Evolutionary conservation across 2,888 invertebrate species (phyloP), one percentile per base, ranked within the genome.

Genomic region (Cyclophora albipunctata): DNA sequence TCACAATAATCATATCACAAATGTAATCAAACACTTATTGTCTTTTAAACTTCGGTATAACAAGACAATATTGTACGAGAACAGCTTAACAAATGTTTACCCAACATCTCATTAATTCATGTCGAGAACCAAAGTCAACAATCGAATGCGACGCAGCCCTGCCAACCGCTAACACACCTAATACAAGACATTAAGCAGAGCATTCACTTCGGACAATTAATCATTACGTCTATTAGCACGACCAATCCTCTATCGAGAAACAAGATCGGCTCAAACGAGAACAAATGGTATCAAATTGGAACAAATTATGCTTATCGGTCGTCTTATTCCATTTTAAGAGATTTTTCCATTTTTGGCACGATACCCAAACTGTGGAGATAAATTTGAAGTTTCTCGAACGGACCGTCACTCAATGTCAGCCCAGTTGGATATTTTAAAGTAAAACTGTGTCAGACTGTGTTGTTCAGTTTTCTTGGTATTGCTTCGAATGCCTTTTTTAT

Each of bases 401-500:
- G 57, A 42, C 64, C 56, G 67, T 69, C 71, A 62, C 53, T 69
- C 71, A 71, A 59, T 60, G 69, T 67, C 71, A 59, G 49, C 54
- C 57, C 45, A 51, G 55, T 56, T 55, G 59, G 64, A 53, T 66
- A 63, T 66, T 69, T 62, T 62, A 60, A 59, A 64, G 58, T 62
- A 55, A 56, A 69, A 62, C 63, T 58, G 47, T 62, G 65, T 59
- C 63, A 57, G 51, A 43, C 35, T 33, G 42, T 41, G 46, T 52
- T 52, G 48, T 51, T 50, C 48, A 55, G 57, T 58, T 54, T 57
- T 57, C 53, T 55, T 45, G 46, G 53, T 51, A 54, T 48, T 48
- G 46, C 44, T 53, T 34, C 41, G 45, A 42, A 34, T 3, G 41
- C 37, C 35, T 46, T 34, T 46, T 50, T 47, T 52, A 49, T 52